Base-by-base conservation (phyloP, 37 sponge, comb jelly and placozoan species). In the Eunapius fragilis region DNA sequence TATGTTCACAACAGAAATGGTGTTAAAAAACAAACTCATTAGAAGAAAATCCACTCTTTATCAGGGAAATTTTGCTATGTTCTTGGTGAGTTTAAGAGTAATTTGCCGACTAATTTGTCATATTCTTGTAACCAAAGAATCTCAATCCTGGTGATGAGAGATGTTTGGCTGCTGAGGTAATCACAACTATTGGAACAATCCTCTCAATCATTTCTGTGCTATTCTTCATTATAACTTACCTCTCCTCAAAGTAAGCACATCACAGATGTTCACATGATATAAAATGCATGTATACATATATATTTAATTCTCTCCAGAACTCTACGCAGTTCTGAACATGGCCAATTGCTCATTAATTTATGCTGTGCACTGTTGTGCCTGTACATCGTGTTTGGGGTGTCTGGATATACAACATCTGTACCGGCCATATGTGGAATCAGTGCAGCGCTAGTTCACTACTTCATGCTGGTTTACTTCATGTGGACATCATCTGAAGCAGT, bases 371-470 rank as follows among this genome's bases (percentile, higher is more conserved):
- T 87, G 23, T 37, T 81, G 7, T 75, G 88, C n/a, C 69, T 87
- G 69, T 87, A 87, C 70, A 69, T 81, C 7, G 72, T 81, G 76
- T 87, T 87, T 49, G 2, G 81, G 37, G 36, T 87, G 25, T 28
- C 76, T 25, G 80, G 26, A 32, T 45, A 38, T 14, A 69, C 67
- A 76, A 68, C 76, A 12, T 49, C 68, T 11, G 79, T 86, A 14
- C 28, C 34, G 0, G 75, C 35, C 3, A 36, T 87, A 37, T 87
- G 87, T 87, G 87, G 87, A 1, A 31, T 80, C 31, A 41, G 28
- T 37, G 72, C 88, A 68, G 88, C 82, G 14, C 33, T 87, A 30
- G 34, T 87, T 41, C 82, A 87, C 33, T 87, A 87, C 77, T 76
- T 87, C 70, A 76, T 81, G 67, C 23, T 87, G 30, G 88, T 87